Evolutionary conservation across 2,797 vertebrate genomes (phyloP), one percentile per base, ranked within the genome.

Genomic region (Etheostoma nigrum): DNA sequence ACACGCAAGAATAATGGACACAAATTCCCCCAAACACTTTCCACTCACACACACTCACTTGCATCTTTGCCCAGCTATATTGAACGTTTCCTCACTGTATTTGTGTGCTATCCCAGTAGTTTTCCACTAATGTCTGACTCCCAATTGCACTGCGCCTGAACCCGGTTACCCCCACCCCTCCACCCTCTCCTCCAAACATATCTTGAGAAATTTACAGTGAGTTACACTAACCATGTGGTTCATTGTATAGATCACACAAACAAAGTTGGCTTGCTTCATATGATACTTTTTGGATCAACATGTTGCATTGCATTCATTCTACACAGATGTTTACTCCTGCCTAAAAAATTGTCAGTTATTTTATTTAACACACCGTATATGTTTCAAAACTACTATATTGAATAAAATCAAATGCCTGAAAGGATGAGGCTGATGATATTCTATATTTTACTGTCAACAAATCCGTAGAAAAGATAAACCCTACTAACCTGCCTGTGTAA

Each of bases 81-180:
- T 73, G 52, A 72, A 79, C 15, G 45, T 76, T 74, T 86, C 78
- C 66, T 87, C 54, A 4, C 44, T 64, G 42, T 47, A 40, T 61
- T 63, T n/a, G 21, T 69, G 25, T 74, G 36, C 48, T 54, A n/a
- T 53, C 53, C 67, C 84, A 81, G 91, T 94, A 93, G 82, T 93
- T 94, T 95, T 94, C 92, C 93, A 92, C 72, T 77, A 10, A 72
- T 74, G 65, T 58, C 76, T 91, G 78, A 88, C 88, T 92, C 88
- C 84, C 52, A 74, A 49, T 55, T 83, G 84, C 83, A 79, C 89
- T 83, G 67, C n/a, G 48, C 19, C 42, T 88, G 85, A 93, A 88
- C 86, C 74, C 67, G 7, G 52, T 74, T 54, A 42, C 45, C 67
- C 48, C 66, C 65, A 2, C 10, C 57, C 42, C 44, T 33, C 19